Base-by-base conservation (phyloP, 2,797 vertebrate species). In the Melanitta fusca region DNA sequence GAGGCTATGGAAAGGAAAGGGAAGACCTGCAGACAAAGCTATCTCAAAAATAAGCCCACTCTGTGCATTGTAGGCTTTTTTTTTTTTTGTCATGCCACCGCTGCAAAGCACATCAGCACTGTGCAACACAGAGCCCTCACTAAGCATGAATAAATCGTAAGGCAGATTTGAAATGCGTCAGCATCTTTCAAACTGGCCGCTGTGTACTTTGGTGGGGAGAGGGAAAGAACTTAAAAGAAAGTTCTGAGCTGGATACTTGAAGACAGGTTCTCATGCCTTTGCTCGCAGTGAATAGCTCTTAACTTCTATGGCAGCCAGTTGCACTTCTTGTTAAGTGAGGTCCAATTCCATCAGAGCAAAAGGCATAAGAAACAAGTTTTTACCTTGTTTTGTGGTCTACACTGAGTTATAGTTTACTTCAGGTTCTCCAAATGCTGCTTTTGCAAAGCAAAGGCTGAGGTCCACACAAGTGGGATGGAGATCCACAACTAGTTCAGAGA, bases 21-120 rank as follows among this genome's bases (percentile, higher is more conserved):
- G 45, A 61, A 95, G 81, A 34, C 66, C 66, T 85, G 54, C 89
- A 85, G 70, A 94, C 81, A 94, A 96, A 96, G 69, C 64, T 96
- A 20, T 93, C 86, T 90, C 77, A 73, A 66, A 66, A 88, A 85
- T 13, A 91, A 95, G 54, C 78, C 74, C 61, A 27, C 64, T 77
- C 64, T 58, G 49, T 16, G 65, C 85, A 39, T 36, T 80, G 68
- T 12, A 82, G 49, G 25, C 49, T 51, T 51, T 34, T 45, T 32
- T 8, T 60, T 41, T 60, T 41, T 39, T 32, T 13, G 6, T 10
- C 28, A 12, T 21, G 43, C 15, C 51, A 0, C 66, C 10, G 49
- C 54, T 64, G 39, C 77, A 34, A 61, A 88, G 70, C n/a, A 27
- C 13, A 5, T 13, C 18, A 56, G 71, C 27, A 4, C 61, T 19